Base-by-base conservation (phyloP, 1,140 invertebrate species). In the Nilaparvata lugens region DNA sequence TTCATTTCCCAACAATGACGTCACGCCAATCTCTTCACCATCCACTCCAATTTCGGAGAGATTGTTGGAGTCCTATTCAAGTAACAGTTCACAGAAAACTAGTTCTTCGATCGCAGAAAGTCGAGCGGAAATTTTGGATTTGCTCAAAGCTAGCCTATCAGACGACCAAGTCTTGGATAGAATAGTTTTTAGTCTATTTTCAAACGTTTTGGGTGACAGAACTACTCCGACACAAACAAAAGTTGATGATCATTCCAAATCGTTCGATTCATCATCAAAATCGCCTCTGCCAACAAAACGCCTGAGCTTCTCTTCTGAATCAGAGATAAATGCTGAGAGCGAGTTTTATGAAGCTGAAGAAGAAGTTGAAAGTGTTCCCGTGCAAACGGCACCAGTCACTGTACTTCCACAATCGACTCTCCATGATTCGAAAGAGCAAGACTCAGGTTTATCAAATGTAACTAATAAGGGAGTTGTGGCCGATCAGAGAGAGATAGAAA, bases 61-160 rank as follows among this genome's bases (percentile, higher is more conserved):
- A 4, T 56, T 25, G 4, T 23, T 54, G 2, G 45, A 43, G 51
- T 45, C 21, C 25, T 60, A 43, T 13, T 60, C 53, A 35, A 25
- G 24, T 24, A 23, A 35, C 14, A 31, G 38, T 18, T 53, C 25
- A 35, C 24, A 52, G n/a, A 52, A 52, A 58, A 48, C 42, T n/a
- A 62, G 56, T 48, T 43, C 60, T 18, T 56, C 61, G 14, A 60
- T 62, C 45, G 38, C 45, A 38, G 59, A 63, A 58, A 65, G 61
- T 51, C 52, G 59, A 21, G 24, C 53, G 16, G 64, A 65, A 58
- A 58, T 67, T 13, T 56, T 67, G 35, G 53, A 62, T 19, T 42
- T 67, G 18, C 53, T 67, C 25, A 66, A 64, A 63, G 60, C 62
- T 58, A 66, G 61, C 54, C 52, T 67, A 21, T 60, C 66, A 13